phyloP scores from a whole-genome alignment of 2,888 invertebrate species.

The Caenorhabditis plicata region DNA sequence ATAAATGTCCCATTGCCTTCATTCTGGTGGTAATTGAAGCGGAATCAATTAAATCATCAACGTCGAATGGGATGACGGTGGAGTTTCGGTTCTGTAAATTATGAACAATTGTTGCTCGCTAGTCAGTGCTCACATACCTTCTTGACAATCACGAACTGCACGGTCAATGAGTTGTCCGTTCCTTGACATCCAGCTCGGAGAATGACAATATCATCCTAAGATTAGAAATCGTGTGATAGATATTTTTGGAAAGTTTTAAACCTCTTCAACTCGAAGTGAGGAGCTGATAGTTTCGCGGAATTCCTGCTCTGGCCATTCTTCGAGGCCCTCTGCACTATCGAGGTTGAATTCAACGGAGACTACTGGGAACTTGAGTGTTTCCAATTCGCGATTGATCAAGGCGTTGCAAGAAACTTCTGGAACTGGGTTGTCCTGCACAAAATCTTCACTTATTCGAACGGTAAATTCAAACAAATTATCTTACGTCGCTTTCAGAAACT shows the following conservation, averaged over 20 bases:
- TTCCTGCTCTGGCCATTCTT: constrained; percentile 40
- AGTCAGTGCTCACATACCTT: constrained; percentile 11
- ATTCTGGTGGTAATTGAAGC: constrained; percentile 42
- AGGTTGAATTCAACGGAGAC: constrained; percentile 46
- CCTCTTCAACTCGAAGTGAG: constrained; percentile 41
- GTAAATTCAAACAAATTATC: constrained; percentile 1
- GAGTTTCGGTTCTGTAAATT: constrained; percentile 21
- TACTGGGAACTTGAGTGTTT: constrained; percentile 48
- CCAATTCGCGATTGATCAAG: constrained; percentile 39
- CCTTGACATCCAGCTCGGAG: constrained; percentile 47
- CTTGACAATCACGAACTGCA: constrained; percentile 55
- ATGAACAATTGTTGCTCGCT: background rate
- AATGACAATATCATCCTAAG: constrained; percentile 51
- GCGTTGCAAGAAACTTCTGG: constrained; percentile 49
- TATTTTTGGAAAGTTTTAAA: background rate
- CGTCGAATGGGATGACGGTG: constrained; percentile 31
- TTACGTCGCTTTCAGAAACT: constrained; percentile 42
- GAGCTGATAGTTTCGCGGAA: constrained; percentile 36
- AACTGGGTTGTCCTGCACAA: constrained; percentile 34
- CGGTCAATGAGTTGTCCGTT: constrained; percentile 43
- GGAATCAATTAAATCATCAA: constrained; percentile 43
- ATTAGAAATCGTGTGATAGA: background rate
- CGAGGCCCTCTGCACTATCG: constrained; percentile 21
- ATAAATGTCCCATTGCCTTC: constrained; percentile 51
- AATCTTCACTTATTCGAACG: background rate